Evolutionary conservation across 1,140 invertebrate genomes (phyloP), one percentile per base, ranked within the genome.

Genomic region (Riptortus pedestris): DNA sequence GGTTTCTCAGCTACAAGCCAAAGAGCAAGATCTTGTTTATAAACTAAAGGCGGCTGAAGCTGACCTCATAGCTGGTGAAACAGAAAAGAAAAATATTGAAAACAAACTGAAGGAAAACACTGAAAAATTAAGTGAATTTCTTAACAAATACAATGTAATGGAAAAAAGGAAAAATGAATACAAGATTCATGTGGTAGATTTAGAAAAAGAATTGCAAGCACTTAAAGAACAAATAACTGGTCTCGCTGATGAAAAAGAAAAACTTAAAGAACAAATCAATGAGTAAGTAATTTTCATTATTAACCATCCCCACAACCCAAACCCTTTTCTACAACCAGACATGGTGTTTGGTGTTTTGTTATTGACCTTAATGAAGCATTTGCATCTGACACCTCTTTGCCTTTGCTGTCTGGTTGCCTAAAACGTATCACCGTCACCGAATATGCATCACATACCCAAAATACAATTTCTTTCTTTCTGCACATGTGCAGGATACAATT

Each of bases 151-250:
- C 24, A 29, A 16, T n/a, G 62, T 31, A 20, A 62, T 64, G 29
- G 62, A 64, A 38, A 64, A 67, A 55, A 64, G 66, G 38, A 67
- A 67, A 24, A 64, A 64, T 51, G 66, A 67, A 12, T 67, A 67
- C 47, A 67, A 67, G 29, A n/a, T 67, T 2, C 64, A 67, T 48
- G 62, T 47, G 26, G 24, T 48, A 20, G 66, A 67, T 16, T 51
- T 64, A n/a, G 66, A 67, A 51, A 43, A 63, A 20, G 66, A 67
- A 61, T 63, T 45, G n/a, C 20, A 58, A 2, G n/a, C 12, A 1
- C 27, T 67, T 38, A 67, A 64, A 55, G 28, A 64, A 24, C 26
- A 38, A 20, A 27, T 64, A 24, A n/a, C 43, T 20, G 11, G 4
- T 28, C 22, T 66, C n/a, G 45, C 14, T 28, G 66, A 67, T 43